Evolutionary conservation across 2,113 vertebrate species (phyloP).

Genomic region (Bolborhynchus lineola): DNA sequence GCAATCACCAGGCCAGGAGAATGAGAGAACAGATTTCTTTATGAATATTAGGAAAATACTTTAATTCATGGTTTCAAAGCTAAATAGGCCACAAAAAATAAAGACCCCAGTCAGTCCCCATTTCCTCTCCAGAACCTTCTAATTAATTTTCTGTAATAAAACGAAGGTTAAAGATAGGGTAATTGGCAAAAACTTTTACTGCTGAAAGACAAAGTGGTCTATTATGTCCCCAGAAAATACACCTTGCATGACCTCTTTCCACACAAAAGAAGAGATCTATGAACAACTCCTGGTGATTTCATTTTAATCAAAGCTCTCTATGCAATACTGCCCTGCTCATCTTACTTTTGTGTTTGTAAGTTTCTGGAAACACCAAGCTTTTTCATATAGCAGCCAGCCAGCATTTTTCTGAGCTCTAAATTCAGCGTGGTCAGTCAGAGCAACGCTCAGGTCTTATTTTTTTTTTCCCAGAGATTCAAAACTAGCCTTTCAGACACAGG

Average conservation of each 20-base stretch:
- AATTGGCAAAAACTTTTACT: constrained; percentile 56
- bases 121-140: constrained; percentile 41
- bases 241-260: constrained; percentile 41
- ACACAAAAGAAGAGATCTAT: not conserved
- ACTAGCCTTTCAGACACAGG: not conserved
- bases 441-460: not conserved
- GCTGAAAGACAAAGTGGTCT: constrained; percentile 31
- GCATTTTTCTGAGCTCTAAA: not conserved
- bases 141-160: constrained; percentile 61
- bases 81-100: constrained; percentile 60
- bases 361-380: not conserved
- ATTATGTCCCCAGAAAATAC: constrained; percentile 39
- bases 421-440: not conserved
- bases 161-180: constrained; percentile 53
- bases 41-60: constrained; percentile 43
- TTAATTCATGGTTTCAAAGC: constrained; percentile 23
- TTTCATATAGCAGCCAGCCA: not conserved
- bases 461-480: not conserved
- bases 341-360: not conserved
- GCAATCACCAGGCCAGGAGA: not conserved
- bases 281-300: not conserved
- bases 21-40: constrained; percentile 35
- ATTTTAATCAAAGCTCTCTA: not conserved
- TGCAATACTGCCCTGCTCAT: not conserved
- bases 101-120: constrained; percentile 39